Base-by-base conservation (phyloP, 1,140 invertebrate species). In the Galleria mellonella region DNA sequence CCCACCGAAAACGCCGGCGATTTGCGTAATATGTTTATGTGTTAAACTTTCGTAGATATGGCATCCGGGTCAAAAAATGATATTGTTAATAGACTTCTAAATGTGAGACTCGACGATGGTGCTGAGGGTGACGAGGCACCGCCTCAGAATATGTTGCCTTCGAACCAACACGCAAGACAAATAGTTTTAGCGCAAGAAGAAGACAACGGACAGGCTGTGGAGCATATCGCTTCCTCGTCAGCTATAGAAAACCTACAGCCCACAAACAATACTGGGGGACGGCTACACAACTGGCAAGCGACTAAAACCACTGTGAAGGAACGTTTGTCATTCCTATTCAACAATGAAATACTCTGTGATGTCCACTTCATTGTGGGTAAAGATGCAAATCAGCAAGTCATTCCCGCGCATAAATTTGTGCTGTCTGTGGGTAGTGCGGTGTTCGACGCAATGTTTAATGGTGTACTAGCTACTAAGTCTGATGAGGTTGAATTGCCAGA, bases 391-490 rank as follows among this genome's bases (percentile, higher is more conserved):
- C 90, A 93, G 42, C 90, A 91, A 63, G 83, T 91, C 31, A 93
- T 96, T 53, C 94, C 94, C 2, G 94, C 94, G 1, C 95, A 96
- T 64, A 95, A 94, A 72, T 93, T 96, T 77, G 91, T 96, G 1
- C 72, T 96, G 5, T 93, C 93, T 4, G 92, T 94, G 32, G 94
- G 94, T 6, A 94, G 92, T 77, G 92, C 92, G 2, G 94, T 96
- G 1, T 96, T 96, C 79, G 94, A 96, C 83, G 93, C 94, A 5
- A 95, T 96, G 92, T 96, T 96, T 67, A 94, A 96, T 74, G 92
- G 94, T 30, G 90, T 89, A 5, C 59, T 91, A 49, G 90, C 92
- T 0, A 90, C 90, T 9, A 87, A 88, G 40, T 90, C 92, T 14
- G 88, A 90, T 32, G 91, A 94, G 60, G 92, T 96, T 39, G 92